Base-by-base conservation (phyloP, 1,140 invertebrate species). In the Rhopalosiphum padi region DNA sequence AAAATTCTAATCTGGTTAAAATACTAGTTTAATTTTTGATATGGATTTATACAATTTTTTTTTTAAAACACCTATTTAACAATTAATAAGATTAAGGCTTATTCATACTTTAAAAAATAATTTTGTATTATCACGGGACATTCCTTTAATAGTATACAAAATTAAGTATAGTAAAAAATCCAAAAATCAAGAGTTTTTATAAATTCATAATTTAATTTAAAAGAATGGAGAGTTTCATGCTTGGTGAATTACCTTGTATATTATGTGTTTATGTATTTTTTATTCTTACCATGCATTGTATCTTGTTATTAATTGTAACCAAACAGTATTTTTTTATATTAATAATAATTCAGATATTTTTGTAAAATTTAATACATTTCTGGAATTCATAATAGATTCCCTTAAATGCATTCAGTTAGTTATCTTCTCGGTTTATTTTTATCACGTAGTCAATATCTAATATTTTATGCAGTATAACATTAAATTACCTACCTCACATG, bases 221-320 rank as follows among this genome's bases (percentile, higher is more conserved):
- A 68, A 68, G n/a, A n/a, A 77, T n/a, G 4, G 3, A 25, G 18
- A 5, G 2, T n/a, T n/a, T 30, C 15, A 77, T n/a, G 30, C 30
- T 18, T 77, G 1, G 60, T 77, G 30, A n/a, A 77, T 77, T 77
- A 77, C 30, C n/a, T 15, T 77, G 30, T n/a, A 68, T 68, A 18
- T n/a, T 15, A 68, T n/a, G 15, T 68, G 11, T 68, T 68, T 5
- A 68, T 68, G 60, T n/a, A 77, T 77, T 77, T 30, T n/a, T 18
- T 77, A n/a, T 77, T 68, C 60, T 77, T 77, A 77, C 60, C 11
- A 21, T 68, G n/a, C n/a, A 18, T 77, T n/a, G n/a, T 77, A 18
- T 77, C 18, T 77, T 77, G 60, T 77, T 77, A 77, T 77, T n/a
- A 77, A 77, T 77, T 77, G 60, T 77, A 77, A 77, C 60, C 18